Conservation (phyloP, 2,113 vertebrate genomes). For the Trachemys scripta region DNA sequence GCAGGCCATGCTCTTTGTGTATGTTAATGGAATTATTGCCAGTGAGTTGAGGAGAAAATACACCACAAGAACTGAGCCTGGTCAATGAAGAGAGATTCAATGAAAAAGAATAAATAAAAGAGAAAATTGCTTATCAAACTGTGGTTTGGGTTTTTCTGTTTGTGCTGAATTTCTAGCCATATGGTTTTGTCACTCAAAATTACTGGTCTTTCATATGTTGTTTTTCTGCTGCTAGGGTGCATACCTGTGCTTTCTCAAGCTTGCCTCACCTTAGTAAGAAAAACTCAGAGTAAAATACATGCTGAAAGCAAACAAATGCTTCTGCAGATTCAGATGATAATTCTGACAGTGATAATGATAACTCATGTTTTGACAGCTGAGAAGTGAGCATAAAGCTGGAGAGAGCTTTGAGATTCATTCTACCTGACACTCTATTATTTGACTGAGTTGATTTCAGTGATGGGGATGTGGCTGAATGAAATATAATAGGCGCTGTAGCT, state of each 20-base stretch:
- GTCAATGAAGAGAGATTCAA: background rate
- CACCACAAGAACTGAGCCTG: background rate
- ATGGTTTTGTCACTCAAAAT: background rate
- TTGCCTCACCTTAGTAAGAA: background rate
- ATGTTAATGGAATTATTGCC: background rate
- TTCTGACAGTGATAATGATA: background rate
- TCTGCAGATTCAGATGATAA: background rate
- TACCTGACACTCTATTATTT: background rate
- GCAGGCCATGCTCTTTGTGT: background rate
- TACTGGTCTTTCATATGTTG: background rate
- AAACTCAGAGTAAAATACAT: background rate
- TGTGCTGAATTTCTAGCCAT: background rate
- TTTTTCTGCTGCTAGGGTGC: background rate
- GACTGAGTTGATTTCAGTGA: background rate
- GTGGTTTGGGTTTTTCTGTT: background rate
- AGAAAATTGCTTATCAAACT: too few species aligned
- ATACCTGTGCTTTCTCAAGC: background rate
- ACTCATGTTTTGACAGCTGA: constrained; percentile 10
- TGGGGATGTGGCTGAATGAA: background rate
- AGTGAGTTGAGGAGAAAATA: background rate
- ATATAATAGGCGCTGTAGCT: background rate
- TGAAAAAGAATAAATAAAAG: background rate
- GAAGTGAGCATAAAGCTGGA: background rate
- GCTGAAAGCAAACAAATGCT: background rate
- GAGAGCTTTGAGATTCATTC: background rate